Conservation (phyloP, 1,140 invertebrate species). For the Euura saliciscinereae region DNA sequence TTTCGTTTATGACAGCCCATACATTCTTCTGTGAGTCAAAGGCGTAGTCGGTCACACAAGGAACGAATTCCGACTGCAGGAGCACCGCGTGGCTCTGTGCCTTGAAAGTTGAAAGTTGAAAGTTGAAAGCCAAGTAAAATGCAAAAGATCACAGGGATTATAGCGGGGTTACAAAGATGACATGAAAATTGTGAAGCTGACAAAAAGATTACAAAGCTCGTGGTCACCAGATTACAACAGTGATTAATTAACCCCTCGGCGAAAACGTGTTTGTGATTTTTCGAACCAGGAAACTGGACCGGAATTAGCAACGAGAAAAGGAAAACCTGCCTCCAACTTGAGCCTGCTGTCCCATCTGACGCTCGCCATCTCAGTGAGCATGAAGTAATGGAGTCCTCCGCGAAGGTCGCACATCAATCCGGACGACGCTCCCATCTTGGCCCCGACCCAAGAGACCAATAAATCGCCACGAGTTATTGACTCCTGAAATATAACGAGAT, state of each 20-base stretch:
- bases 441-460: slow-evolving; percentile 28
- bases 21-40: slow-evolving; percentile 34
- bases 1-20: slow-evolving; percentile 33
- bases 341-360: slow-evolving; percentile 41
- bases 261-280: not conserved
- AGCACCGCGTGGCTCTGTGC: slow-evolving; percentile 32
- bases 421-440: slow-evolving; percentile 38
- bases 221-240: not conserved
- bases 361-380: slow-evolving; percentile 37
- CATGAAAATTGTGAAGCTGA: no score
- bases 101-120: slow-evolving; percentile 23
- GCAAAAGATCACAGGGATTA: no score
- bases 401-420: slow-evolving; percentile 36
- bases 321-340: slow-evolving; percentile 31
- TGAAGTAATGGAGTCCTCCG: slow-evolving; percentile 43
- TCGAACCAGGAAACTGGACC: no score
- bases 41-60: slow-evolving; percentile 38
- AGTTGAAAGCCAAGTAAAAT: slow-evolving; percentile 14
- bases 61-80: slow-evolving; percentile 33
- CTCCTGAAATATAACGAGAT: slow-evolving; percentile 6
- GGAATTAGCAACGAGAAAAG: no score
- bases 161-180: no score
- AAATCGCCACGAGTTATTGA: not conserved
- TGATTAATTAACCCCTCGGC: not conserved
- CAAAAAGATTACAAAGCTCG: not conserved